A percentile compares a stretch with the other conserved stretches of the same genome.
Conservation (phyloP, 2,797 vertebrate species). For the Spinus pinus region DNA sequence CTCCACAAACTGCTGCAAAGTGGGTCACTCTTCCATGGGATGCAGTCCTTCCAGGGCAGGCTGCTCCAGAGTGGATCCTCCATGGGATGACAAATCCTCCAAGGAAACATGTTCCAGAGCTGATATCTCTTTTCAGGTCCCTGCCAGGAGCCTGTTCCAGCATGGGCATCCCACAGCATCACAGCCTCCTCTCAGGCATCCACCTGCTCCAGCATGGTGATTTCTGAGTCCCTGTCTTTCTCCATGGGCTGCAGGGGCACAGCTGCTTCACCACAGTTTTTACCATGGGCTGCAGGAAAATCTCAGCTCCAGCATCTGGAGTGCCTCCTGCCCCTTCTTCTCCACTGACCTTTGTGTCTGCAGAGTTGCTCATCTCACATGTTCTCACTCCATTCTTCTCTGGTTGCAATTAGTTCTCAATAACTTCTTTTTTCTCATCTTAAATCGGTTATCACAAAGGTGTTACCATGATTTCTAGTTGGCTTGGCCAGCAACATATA, state of each 20-base stretch:
- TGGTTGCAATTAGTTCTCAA: background rate
- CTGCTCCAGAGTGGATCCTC: background rate
- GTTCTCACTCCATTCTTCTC: background rate
- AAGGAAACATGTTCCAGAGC: background rate
- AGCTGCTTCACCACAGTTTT: background rate
- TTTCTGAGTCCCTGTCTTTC: accelerated
- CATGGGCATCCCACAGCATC: background rate
- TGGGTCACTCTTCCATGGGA: background rate
- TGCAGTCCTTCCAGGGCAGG: background rate
- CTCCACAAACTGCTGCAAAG: background rate
- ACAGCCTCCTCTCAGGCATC: background rate
- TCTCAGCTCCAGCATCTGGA: background rate
- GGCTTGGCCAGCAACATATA: background rate
- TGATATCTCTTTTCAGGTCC: background rate
- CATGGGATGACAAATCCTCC: background rate
- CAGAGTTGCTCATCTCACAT: background rate
- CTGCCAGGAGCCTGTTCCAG: background rate
- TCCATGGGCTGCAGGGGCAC: background rate
- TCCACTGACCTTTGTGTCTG: background rate
- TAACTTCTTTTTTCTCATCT: background rate
- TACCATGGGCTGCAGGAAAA: accelerated
- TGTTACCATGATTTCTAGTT: background rate
- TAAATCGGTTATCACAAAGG: background rate
- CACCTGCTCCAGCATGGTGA: background rate
- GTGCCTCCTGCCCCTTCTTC: background rate